Evolutionary conservation across 2,797 vertebrate genomes (phyloP).

Genomic region (Halcyon leucocephala): DNA sequence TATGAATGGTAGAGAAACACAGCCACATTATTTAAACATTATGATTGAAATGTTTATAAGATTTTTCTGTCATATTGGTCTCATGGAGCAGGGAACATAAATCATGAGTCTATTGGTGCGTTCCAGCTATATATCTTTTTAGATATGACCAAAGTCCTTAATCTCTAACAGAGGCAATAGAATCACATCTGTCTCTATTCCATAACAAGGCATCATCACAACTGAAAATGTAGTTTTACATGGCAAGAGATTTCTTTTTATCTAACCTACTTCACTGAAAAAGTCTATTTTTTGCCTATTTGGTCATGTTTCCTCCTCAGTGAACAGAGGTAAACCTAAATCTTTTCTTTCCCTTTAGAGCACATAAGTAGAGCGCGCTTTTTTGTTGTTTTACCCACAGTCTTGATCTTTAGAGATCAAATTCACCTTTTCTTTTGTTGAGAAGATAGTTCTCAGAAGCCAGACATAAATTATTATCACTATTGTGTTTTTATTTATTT

Average conservation of each 20-base stretch:
- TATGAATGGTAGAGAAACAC: neutral
- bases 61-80: neutral
- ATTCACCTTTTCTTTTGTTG: neutral
- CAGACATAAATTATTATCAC: neutral
- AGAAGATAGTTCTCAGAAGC: neutral
- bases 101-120: neutral
- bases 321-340: neutral
- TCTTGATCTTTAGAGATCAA: neutral
- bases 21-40: neutral
- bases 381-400: neutral
- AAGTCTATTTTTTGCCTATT: neutral
- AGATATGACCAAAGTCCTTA: neutral
- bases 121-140: neutral
- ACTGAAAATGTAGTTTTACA: neutral
- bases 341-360: neutral
- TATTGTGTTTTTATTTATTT: neutral
- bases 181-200: neutral
- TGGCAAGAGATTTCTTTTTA: neutral
- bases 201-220: neutral
- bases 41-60: neutral
- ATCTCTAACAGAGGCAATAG: neutral
- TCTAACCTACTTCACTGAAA: neutral
- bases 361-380: neutral
- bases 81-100: neutral
- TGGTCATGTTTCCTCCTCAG: neutral